phyloP scores from a whole-genome alignment of 2,113 vertebrate species.

The Felis chaus region DNA sequence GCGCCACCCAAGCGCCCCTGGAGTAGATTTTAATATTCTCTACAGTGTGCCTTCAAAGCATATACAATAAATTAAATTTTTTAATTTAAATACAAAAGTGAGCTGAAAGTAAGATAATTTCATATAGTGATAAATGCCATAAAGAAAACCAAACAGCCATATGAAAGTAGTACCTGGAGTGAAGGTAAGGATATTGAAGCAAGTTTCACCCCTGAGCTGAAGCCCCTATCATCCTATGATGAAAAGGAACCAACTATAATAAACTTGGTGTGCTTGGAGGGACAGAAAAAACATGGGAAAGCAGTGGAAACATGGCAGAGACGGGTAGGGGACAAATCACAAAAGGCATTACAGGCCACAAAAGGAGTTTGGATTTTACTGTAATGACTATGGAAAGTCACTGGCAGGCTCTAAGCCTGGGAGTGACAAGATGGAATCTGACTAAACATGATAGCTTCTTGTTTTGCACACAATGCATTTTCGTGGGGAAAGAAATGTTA shows the following conservation, averaged over 20 bases:
- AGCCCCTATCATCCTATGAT: neutral
- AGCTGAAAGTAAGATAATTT: constrained; percentile 31
- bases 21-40: constrained; percentile 8
- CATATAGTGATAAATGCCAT: neutral
- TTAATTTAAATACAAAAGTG: neutral
- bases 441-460: neutral
- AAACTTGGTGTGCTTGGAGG: neutral
- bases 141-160: neutral
- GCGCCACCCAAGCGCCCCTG: too few species aligned
- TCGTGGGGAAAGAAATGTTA: neutral
- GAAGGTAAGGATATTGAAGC: neutral
- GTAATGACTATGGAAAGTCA: neutral
- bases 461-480: neutral
- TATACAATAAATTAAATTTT: neutral
- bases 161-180: neutral
- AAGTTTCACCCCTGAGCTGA: neutral
- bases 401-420: neutral
- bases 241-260: neutral
- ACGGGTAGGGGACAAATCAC: neutral
- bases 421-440: neutral
- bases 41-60: neutral
- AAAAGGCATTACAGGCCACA: neutral
- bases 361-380: neutral
- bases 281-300: neutral
- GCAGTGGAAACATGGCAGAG: neutral